Evolutionary conservation across 2,113 vertebrate genomes (phyloP).

Genomic region (Bufo bufo): DNA sequence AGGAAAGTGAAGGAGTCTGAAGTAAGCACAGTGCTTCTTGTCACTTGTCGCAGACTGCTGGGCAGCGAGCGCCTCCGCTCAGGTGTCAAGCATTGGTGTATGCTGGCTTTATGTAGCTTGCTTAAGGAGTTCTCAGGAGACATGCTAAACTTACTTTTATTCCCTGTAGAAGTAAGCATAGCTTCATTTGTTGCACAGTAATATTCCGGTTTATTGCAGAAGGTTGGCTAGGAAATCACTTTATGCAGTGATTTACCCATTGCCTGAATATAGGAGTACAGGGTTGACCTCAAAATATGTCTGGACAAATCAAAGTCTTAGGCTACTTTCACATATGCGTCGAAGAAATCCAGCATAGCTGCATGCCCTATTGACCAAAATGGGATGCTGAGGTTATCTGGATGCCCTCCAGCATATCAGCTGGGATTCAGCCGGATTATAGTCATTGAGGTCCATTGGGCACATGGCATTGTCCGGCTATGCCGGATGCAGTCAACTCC

Average conservation of each 20-base stretch:
- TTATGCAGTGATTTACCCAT: not conserved
- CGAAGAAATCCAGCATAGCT: no score
- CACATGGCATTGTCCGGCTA: no score
- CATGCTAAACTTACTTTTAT: slow-evolving; percentile 23
- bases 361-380: no score
- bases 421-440: no score
- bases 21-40: slow-evolving; percentile 69
- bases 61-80: not conserved
- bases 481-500: no score
- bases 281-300: not conserved
- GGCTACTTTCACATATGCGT: no score
- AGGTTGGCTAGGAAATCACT: not conserved
- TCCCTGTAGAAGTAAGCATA: slow-evolving; percentile 32
- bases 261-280: not conserved
- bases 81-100: slow-evolving; percentile 14
- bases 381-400: no score
- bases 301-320: no score
- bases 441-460: no score
- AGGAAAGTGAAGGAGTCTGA: slow-evolving; percentile 73
- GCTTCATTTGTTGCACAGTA: slow-evolving; percentile 1
- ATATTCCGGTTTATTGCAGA: not conserved
- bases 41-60: slow-evolving; percentile 12
- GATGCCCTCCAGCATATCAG: no score
- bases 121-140: slow-evolving; percentile 53
- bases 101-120: slow-evolving; percentile 23